Evolutionary conservation across 2,113 vertebrate genomes (phyloP), one percentile per base, ranked within the genome.

Genomic region (Syngnathus typhle): DNA sequence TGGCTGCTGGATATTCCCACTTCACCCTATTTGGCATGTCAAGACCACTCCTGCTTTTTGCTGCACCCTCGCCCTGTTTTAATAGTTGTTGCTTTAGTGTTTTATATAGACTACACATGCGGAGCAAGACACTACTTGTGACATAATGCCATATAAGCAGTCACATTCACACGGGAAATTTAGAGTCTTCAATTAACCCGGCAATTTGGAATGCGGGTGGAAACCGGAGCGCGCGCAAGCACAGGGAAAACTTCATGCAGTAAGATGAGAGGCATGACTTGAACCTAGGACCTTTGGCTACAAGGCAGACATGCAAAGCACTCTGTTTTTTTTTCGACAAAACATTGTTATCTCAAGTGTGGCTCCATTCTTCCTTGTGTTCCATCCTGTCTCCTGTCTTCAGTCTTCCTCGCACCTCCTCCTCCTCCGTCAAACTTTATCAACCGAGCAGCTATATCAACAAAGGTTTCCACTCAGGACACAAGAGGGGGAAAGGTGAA

Each of bases 261-360:
- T 36, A 58, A 58, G 55, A 7, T 16, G 27, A 58, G 55, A 58
- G 2, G 12, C 13, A 36, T 36, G 55, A 58, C 55, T 16, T 7
- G 27, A 36, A 36, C 2, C 27, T 13, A 32, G 27, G 55, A 56
- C 55, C 55, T 58, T 58, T 27, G 21, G 21, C 52, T 55, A 12
- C 11, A 55, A 36, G 27, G 27, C 32, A 58, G 27, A 36, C 13
- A 13, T 36, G 27, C 13, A 7, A 58, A 36, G 2, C 27, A 6
- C 55, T 36, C 55, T 36, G 27, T 27, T 58, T 37, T 70, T 19
- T 36, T 37, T 70, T 19, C n/a, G 41, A 21, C 46, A 13, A 7
- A 61, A 67, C 36, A 56, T 10, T 67, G 72, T 74, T 65, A 80
- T 78, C 79, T 80, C 59, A 78, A 82, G 72, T 71, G 37, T 32